A percentile compares a stretch with the other conserved stretches of the same genome.
Evolutionary conservation across 92 coral and sea anemone genomes (phyloP).

Genomic region (Muricea muricata): DNA sequence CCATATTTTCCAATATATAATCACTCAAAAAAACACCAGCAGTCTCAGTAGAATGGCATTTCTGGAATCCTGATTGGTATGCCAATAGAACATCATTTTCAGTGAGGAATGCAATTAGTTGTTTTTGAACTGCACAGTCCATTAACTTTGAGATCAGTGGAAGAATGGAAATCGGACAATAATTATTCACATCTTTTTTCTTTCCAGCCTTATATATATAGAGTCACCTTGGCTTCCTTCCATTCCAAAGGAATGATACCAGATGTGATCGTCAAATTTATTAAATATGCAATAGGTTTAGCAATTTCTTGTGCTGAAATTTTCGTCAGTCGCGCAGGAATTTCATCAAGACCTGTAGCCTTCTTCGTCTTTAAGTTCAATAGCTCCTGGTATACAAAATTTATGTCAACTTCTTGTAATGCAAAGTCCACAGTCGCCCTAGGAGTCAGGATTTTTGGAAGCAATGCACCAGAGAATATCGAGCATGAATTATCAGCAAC

Average conservation of each 20-base stretch:
- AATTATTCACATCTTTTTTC: slow-evolving; percentile 35
- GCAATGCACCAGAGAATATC: not conserved
- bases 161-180: slow-evolving; percentile 49
- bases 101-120: slow-evolving; percentile 42
- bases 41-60: slow-evolving; percentile 69
- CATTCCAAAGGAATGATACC: slow-evolving; percentile 50
- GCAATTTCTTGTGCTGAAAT: slow-evolving; percentile 46
- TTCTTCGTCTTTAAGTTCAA: slow-evolving; percentile 4
- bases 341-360: slow-evolving; percentile 66
- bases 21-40: slow-evolving; percentile 51
- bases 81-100: slow-evolving; percentile 43
- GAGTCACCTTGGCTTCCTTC: slow-evolving; percentile 49
- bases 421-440: slow-evolving; percentile 20
- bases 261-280: slow-evolving; percentile 34
- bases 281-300: slow-evolving; percentile 48
- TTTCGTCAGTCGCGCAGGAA: slow-evolving; percentile 55
- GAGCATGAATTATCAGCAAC: not conserved
- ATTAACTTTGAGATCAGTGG: slow-evolving; percentile 56
- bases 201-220: slow-evolving; percentile 36
- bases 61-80: slow-evolving; percentile 62
- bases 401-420: not conserved
- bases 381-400: slow-evolving; percentile 21
- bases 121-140: slow-evolving; percentile 56
- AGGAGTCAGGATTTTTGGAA: slow-evolving; percentile 2
- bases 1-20: slow-evolving; percentile 47